Conservation (phyloP, 2,888 invertebrate genomes). For the Rhagonycha fulva region DNA sequence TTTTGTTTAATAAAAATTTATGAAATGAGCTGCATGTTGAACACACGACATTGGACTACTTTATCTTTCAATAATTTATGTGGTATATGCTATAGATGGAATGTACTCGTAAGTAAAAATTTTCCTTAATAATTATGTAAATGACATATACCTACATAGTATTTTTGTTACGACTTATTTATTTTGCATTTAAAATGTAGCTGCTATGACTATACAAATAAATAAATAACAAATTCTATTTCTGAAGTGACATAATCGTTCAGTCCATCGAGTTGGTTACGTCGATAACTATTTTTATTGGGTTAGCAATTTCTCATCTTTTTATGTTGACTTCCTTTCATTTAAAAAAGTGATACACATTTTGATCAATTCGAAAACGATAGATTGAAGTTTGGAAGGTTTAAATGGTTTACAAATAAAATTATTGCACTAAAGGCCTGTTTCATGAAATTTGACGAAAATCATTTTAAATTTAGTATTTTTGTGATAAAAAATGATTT, state of each 20-base stretch:
- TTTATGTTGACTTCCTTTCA: neutral
- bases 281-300: neutral
- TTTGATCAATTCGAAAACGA: neutral
- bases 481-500: too few species aligned
- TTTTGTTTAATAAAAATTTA: too few species aligned
- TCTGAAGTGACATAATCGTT: neutral
- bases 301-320: neutral
- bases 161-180: neutral
- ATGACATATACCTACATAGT: too few species aligned
- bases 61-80: too few species aligned
- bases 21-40: too few species aligned
- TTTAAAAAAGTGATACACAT: neutral
- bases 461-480: too few species aligned
- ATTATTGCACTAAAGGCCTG: neutral
- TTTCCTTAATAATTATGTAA: neutral
- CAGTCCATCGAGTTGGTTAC: neutral
- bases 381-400: neutral
- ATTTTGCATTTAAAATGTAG: neutral
- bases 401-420: neutral
- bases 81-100: too few species aligned
- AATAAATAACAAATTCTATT: neutral
- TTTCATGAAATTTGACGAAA: too few species aligned
- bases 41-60: too few species aligned
- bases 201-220: neutral
- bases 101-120: neutral